phyloP scores from a whole-genome alignment of 2,888 invertebrate genomes.

The Amblyjoppa proteus region DNA sequence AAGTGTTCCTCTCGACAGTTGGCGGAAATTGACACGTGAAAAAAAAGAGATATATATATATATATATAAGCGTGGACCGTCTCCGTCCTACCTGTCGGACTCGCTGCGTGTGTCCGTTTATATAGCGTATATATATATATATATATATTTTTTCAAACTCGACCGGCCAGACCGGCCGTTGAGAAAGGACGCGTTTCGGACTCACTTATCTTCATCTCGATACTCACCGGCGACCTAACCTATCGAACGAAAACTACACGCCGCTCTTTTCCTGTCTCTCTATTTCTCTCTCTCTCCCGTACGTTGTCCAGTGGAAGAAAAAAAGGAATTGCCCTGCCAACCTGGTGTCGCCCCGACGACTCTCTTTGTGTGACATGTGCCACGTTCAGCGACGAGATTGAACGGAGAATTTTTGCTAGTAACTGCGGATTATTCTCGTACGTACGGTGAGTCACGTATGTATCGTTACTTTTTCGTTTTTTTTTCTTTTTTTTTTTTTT shows the following conservation, averaged over 20 bases:
- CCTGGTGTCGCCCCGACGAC: conserved; percentile 49
- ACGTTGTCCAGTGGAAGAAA: conserved; percentile 2
- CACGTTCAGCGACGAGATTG: conserved; percentile 72
- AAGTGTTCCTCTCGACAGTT: conserved; percentile 27
- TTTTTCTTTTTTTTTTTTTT: neutral
- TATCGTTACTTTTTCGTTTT: neutral
- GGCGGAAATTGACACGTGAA: conserved; percentile 33
- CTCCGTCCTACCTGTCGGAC: conserved; percentile 6
- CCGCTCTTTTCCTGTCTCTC: neutral
- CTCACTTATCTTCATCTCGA: conserved; percentile 7
- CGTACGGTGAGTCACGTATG: conserved; percentile 78
- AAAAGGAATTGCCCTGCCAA: conserved; percentile 2
- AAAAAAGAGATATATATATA: neutral
- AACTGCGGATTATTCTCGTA: conserved; percentile 81
- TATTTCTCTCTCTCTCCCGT: neutral
- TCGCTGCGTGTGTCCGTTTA: neutral
- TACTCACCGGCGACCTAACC: conserved; percentile 58
- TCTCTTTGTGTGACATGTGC: conserved; percentile 78
- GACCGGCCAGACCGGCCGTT: neutral
- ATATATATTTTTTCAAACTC: neutral
- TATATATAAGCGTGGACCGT: conserved; percentile 1
- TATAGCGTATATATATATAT: neutral
- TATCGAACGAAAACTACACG: conserved; percentile 22
- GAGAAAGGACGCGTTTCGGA: neutral
- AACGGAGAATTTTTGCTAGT: conserved; percentile 74